These are phyloP conservation scores for Xenopus tropicalis DNA, from an alignment of 2,113 vertebrate species.

Conservation along the genomic window DNA sequence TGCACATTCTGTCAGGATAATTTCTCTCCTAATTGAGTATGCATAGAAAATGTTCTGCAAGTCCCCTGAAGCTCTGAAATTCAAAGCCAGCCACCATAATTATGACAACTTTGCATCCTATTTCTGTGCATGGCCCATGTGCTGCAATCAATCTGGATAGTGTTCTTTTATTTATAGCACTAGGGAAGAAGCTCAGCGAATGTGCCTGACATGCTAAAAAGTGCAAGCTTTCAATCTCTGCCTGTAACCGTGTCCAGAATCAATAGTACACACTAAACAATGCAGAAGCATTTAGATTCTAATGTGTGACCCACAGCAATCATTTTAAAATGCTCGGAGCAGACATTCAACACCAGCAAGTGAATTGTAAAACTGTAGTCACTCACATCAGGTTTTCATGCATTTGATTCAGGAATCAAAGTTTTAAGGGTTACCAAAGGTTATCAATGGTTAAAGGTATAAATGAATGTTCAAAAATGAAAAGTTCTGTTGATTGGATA, in stretches of 20 bases:
- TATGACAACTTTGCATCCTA: slow-evolving; percentile 3
- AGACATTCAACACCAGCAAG: slow-evolving; percentile 13
- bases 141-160: slow-evolving; percentile 31
- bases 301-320: slow-evolving; percentile 15
- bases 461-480: no score
- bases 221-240: slow-evolving; percentile 61
- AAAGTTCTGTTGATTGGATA: no score
- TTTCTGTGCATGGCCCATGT: background rate
- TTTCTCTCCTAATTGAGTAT: slow-evolving; percentile 4
- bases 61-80: background rate
- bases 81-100: background rate
- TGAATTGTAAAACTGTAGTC: background rate
- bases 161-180: slow-evolving; percentile 40
- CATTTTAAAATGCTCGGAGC: slow-evolving; percentile 33
- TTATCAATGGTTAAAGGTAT: no score
- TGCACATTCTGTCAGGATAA: background rate
- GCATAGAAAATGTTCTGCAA: background rate
- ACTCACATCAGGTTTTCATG: background rate
- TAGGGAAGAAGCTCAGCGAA: background rate
- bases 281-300: slow-evolving; percentile 26
- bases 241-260: slow-evolving; percentile 73
- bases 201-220: slow-evolving; percentile 57
- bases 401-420: background rate
- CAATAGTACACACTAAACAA: slow-evolving; percentile 68
- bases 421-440: no score